Percentiles rank a stretch among this genome's conserved stretches.
These are phyloP conservation scores for Capra hircus DNA, from an alignment of 2,113 vertebrate genomes.

Conservation along the genomic window DNA sequence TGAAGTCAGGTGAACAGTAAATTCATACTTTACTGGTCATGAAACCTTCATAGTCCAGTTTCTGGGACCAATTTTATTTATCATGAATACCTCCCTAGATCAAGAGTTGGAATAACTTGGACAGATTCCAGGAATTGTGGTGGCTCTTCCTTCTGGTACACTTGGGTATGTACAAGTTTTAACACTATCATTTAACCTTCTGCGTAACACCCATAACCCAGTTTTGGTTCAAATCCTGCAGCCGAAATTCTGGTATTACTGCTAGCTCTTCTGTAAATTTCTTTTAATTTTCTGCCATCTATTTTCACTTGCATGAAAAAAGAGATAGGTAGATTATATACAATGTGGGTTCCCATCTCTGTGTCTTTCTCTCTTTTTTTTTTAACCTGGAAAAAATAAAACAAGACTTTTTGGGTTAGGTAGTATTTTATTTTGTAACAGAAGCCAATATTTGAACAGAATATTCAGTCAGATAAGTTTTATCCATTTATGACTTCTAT, in stretches of 20 bases:
- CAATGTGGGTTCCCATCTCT: neutral
- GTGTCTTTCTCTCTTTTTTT: neutral
- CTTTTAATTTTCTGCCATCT: neutral
- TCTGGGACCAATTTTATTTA: neutral
- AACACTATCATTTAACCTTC: neutral
- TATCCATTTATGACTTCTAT: neutral
- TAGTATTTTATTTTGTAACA: conserved; percentile 4
- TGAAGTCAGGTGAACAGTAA: neutral
- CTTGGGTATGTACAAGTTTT: neutral
- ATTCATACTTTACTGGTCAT: neutral
- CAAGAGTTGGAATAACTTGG: neutral
- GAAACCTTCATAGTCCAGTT: neutral
- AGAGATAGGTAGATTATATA: neutral
- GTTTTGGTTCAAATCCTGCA: neutral
- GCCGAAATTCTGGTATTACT: neutral
- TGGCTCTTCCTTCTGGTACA: neutral
- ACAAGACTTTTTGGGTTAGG: neutral
- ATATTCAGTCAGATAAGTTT: conserved; percentile 24
- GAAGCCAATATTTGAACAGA: neutral
- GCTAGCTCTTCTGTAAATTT: neutral
- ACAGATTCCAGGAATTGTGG: neutral
- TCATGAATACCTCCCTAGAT: neutral
- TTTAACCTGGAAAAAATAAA: neutral
- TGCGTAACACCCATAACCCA: neutral
- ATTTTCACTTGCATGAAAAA: neutral